Evolutionary conservation across 2,888 invertebrate genomes (phyloP).

Genomic region (Gari tellinella): DNA sequence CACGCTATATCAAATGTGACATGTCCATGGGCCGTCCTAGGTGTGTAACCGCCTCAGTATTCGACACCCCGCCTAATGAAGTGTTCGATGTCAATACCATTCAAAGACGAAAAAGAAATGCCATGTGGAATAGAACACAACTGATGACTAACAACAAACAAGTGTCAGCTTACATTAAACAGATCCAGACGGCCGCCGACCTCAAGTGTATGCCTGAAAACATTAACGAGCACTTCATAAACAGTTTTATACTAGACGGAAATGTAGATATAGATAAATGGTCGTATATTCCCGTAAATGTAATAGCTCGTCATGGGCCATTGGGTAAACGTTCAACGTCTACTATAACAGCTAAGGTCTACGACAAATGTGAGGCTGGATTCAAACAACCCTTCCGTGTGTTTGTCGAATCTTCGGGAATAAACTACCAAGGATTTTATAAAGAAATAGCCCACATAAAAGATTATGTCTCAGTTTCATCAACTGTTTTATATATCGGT

Average conservation of each 20-base stretch:
- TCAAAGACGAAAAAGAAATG: slow-evolving; percentile 1
- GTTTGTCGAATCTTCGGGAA: slow-evolving; percentile 60
- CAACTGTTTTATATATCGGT: slow-evolving; percentile 54
- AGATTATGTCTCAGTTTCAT: slow-evolving; percentile 56
- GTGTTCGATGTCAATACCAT: slow-evolving; percentile 37
- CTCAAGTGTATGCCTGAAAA: slow-evolving; percentile 51
- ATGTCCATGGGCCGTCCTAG: slow-evolving; percentile 42
- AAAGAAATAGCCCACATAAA: slow-evolving; percentile 64
- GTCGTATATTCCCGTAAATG: slow-evolving; percentile 64
- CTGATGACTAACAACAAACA: slow-evolving; percentile 25
- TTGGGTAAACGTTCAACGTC: not conserved
- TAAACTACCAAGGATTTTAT: slow-evolving; percentile 67
- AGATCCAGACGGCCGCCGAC: slow-evolving; percentile 37
- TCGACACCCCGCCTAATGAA: slow-evolving; percentile 47
- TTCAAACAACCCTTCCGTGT: slow-evolving; percentile 33
- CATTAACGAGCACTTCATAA: slow-evolving; percentile 48
- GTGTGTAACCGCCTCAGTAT: slow-evolving; percentile 57
- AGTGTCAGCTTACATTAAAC: slow-evolving; percentile 25
- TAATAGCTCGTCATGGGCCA: slow-evolving; percentile 12
- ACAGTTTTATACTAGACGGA: slow-evolving; percentile 59
- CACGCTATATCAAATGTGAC: slow-evolving; percentile 65
- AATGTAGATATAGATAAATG: slow-evolving; percentile 50
- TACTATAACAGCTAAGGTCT: too few species aligned
- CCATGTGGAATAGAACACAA: too few species aligned
- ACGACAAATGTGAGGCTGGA: slow-evolving; percentile 30